Conservation (phyloP, 2,888 invertebrate genomes). For the Ecliptopera silaceata region DNA sequence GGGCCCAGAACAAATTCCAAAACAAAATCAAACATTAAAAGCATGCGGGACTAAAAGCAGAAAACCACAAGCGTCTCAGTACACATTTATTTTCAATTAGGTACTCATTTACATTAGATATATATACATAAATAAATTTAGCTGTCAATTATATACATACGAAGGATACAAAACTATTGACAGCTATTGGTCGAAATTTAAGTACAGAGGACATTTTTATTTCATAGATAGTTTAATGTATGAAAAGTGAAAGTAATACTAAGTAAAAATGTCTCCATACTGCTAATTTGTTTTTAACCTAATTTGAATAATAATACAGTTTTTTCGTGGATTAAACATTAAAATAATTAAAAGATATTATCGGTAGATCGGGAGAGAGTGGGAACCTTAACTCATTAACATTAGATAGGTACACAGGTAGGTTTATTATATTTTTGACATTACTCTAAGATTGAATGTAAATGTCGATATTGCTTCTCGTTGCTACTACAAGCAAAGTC, state of each 20-base stretch:
- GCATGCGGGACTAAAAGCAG: constrained; percentile 80
- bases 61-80: constrained; percentile 78
- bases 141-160: constrained; percentile 34
- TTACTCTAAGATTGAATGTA: neutral
- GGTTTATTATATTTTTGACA: neutral
- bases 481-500: neutral
- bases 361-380: neutral
- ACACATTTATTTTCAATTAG: constrained; percentile 79
- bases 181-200: constrained; percentile 40
- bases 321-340: neutral
- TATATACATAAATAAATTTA: constrained; percentile 55
- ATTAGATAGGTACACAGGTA: neutral
- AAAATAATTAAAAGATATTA: neutral
- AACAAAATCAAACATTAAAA: constrained; percentile 58
- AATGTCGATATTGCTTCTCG: neutral
- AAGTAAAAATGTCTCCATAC: neutral
- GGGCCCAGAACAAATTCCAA: constrained; percentile 56
- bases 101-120: constrained; percentile 53
- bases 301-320: neutral
- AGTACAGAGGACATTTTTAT: constrained; percentile 37
- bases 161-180: constrained; percentile 47
- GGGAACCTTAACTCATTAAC: neutral
- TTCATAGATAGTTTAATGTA: neutral
- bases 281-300: neutral
- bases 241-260: neutral